Evolutionary conservation across 1,140 invertebrate genomes (phyloP).

Genomic region (Camponotus floridanus): DNA sequence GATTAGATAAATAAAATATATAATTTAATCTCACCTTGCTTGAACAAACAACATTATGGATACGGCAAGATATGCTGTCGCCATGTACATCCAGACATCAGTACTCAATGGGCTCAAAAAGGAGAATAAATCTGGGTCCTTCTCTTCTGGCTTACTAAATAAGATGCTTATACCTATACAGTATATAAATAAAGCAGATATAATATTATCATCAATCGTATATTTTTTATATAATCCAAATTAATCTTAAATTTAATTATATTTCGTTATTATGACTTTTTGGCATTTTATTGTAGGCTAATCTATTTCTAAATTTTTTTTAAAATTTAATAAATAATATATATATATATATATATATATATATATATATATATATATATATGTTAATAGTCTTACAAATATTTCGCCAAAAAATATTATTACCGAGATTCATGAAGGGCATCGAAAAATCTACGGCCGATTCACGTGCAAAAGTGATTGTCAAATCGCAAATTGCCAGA

Average conservation of each 20-base stretch:
- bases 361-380: too few species aligned
- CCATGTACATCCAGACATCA: conserved; percentile 97
- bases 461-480: conserved; percentile 95
- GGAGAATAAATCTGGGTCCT: conserved; percentile 92
- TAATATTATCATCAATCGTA: background rate
- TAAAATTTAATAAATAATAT: background rate
- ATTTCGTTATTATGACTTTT: conserved; percentile 1
- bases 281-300: background rate
- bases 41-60: conserved; percentile 94
- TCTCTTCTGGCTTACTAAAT: conserved; percentile 90
- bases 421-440: conserved; percentile 96
- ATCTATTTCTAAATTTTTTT: background rate
- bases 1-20: background rate
- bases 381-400: too few species aligned
- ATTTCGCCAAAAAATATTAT: conserved; percentile 37
- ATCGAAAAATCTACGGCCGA: conserved; percentile 95
- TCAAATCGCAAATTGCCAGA: conserved; percentile 96
- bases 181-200: background rate
- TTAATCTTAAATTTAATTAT: background rate
- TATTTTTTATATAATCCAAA: background rate
- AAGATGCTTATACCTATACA: conserved; percentile 91
- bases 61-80: conserved; percentile 94
- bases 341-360: too few species aligned
- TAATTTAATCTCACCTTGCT: conserved; percentile 88
- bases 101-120: conserved; percentile 95